Conservation (phyloP, 2,113 vertebrate genomes). For the Nothocercus nigrocapillus region DNA sequence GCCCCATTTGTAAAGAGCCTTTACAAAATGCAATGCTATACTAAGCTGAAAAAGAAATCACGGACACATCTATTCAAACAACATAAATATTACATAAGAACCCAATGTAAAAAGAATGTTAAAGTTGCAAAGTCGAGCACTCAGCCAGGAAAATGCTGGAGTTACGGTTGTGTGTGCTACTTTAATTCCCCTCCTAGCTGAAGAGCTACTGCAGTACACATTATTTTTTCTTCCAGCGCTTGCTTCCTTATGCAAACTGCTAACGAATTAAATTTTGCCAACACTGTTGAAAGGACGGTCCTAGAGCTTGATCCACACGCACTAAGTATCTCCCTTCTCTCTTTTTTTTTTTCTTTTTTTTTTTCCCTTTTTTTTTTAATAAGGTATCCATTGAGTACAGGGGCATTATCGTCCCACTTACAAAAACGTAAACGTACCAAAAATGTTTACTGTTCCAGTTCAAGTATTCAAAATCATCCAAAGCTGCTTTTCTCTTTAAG, state of each 20-base stretch:
- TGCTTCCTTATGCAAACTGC: background rate
- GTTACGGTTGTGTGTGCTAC: background rate
- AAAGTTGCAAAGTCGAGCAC: slow-evolving; percentile 54
- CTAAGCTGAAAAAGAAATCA: slow-evolving; percentile 53
- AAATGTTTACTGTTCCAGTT: background rate
- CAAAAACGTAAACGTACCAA: background rate
- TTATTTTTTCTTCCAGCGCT: background rate
- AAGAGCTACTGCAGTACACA: background rate
- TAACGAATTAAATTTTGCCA: background rate
- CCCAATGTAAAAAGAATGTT: background rate
- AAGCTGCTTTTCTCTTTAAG: background rate
- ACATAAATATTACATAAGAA: slow-evolving; percentile 73
- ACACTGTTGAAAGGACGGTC: background rate
- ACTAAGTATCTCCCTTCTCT: background rate
- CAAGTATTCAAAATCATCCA: background rate
- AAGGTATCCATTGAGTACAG: background rate
- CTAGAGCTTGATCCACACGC: background rate
- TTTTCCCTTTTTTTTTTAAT: background rate
- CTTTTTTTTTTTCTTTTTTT: background rate
- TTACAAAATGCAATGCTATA: slow-evolving; percentile 51
- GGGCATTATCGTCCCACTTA: background rate
- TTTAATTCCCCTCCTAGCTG: background rate
- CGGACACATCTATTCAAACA: slow-evolving; percentile 32
- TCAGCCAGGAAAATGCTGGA: background rate
- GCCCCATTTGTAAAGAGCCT: background rate